Evolutionary conservation across 2,888 invertebrate species (phyloP).

Genomic region (Eudasyphora cyanicolor): DNA sequence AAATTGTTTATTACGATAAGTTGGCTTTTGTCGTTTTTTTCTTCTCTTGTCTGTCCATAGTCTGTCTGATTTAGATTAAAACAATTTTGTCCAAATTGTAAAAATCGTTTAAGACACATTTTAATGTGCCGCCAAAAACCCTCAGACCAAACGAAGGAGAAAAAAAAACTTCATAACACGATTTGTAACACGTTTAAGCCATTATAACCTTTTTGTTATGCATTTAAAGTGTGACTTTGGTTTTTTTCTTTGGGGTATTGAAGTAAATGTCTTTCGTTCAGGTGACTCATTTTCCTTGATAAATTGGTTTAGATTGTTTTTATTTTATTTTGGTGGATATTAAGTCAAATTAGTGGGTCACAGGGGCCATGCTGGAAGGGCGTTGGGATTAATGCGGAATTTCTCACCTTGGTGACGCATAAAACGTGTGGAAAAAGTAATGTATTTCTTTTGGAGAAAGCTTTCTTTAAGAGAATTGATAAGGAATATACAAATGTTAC

Average conservation of each 20-base stretch:
- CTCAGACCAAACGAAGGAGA: background rate
- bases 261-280: background rate
- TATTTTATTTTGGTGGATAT: background rate
- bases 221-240: background rate
- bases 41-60: background rate
- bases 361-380: background rate
- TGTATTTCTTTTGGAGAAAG: no score
- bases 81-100: background rate
- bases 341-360: background rate
- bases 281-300: slow-evolving; percentile 59
- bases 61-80: background rate
- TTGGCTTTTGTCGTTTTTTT: background rate
- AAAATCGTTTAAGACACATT: slow-evolving; percentile 23
- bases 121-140: background rate
- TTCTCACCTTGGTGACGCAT: background rate
- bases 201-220: background rate
- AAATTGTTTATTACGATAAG: background rate
- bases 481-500: no score
- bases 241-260: background rate
- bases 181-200: slow-evolving; percentile 28
- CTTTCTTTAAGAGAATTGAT: no score
- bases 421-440: background rate
- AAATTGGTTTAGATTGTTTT: slow-evolving; percentile 52
- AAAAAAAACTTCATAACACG: slow-evolving; percentile 22
- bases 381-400: background rate